Conservation (phyloP, 1,140 invertebrate species). For the Temnothorax curvispinosus region DNA sequence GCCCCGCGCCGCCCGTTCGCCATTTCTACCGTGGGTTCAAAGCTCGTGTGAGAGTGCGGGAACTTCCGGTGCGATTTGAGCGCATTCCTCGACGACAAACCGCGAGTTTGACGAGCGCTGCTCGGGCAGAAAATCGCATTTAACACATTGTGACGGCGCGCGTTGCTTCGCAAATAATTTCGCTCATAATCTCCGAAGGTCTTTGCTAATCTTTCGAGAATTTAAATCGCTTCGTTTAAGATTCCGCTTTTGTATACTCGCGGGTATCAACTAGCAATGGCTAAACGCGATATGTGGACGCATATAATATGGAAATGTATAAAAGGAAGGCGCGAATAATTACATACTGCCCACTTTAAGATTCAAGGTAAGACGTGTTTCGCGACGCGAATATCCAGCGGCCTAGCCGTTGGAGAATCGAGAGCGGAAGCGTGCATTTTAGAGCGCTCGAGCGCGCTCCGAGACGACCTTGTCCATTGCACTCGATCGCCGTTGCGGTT, state of each 20-base stretch:
- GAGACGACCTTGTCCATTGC: constrained; percentile 69
- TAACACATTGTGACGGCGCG: not conserved
- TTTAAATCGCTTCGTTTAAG: not conserved
- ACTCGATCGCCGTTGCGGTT: constrained; percentile 51
- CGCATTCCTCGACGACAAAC: constrained; percentile 59
- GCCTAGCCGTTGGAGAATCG: constrained; percentile 67
- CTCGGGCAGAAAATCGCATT: constrained; percentile 4
- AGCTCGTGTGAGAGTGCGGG: constrained; percentile 73
- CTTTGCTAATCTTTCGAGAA: not conserved
- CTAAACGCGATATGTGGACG: not conserved
- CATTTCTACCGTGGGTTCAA: constrained; percentile 70
- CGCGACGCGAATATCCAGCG: constrained; percentile 53
- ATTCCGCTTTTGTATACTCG: not conserved
- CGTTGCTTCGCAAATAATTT: not conserved
- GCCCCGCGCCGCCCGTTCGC: not conserved
- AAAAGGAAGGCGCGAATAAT: not conserved
- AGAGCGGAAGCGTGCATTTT: constrained; percentile 74
- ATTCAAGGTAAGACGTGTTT: constrained; percentile 31
- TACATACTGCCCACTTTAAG: not conserved
- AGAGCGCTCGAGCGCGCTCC: constrained; percentile 40
- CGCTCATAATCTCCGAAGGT: not conserved
- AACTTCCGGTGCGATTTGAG: constrained; percentile 79
- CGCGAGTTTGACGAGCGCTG: not conserved
- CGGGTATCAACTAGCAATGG: not conserved
- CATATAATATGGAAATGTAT: too few relatives aligned